A percentile compares a stretch with the other conserved stretches of the same genome.
Conservation (phyloP, 2,797 vertebrate genomes). For the Enteromius afrohamiltoni region DNA sequence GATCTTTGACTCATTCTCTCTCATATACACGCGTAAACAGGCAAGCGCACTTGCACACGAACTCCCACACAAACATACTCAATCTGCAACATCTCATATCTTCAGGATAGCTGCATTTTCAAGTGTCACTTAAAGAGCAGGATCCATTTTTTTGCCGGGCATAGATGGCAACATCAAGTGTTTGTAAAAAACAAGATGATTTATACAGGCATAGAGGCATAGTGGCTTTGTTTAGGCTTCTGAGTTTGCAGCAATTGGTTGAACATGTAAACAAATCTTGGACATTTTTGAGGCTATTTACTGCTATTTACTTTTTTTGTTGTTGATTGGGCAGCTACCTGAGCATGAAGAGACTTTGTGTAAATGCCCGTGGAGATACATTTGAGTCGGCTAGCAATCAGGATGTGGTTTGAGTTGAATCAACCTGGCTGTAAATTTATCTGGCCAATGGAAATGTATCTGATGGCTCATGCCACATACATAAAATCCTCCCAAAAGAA, state of each 20-base stretch:
- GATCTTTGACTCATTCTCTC: conserved; percentile 19
- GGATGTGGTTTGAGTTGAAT: background rate
- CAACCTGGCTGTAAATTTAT: background rate
- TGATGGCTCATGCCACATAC: background rate
- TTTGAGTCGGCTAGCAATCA: background rate
- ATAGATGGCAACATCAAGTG: conserved; percentile 15
- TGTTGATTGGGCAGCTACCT: background rate
- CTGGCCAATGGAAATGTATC: background rate
- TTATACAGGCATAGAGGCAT: background rate
- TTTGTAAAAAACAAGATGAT: background rate
- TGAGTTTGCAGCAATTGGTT: conserved; percentile 1
- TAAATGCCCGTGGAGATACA: too few relatives aligned
- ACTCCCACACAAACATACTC: conserved; percentile 18
- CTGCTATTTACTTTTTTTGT: background rate
- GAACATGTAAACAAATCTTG: background rate
- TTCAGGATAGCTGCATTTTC: conserved; percentile 1
- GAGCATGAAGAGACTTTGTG: background rate
- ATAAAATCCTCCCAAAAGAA: too few relatives aligned
- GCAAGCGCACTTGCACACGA: background rate
- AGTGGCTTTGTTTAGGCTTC: conserved; percentile 1
- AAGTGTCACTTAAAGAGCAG: conserved; percentile 25
- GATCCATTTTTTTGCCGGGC: conserved; percentile 12
- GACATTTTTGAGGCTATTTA: background rate
- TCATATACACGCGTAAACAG: background rate
- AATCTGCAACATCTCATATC: conserved; percentile 30